phyloP scores from a whole-genome alignment of 1,140 invertebrate genomes.

The Drosophila lacteicornis region DNA sequence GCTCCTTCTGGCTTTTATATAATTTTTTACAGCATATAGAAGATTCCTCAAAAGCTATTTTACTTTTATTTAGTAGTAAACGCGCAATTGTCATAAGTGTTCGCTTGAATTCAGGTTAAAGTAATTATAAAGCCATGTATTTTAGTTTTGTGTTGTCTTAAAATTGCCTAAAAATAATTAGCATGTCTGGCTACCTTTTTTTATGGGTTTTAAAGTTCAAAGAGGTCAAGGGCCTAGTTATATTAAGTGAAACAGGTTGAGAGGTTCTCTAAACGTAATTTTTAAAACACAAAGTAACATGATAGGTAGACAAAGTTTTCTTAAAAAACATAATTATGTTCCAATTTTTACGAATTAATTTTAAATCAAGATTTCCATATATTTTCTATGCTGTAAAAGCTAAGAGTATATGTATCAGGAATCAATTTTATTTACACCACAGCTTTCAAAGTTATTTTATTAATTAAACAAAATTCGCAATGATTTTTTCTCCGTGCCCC shows the following conservation, averaged over 20 bases:
- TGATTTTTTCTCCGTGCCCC: slow-evolving; percentile 2
- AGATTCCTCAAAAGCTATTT: accelerated
- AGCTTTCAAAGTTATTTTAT: background rate
- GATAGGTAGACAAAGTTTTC: too few relatives aligned
- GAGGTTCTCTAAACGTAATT: background rate
- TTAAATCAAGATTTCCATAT: background rate
- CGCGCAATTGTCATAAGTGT: background rate
- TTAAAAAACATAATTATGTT: background rate
- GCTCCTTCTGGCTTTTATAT: background rate
- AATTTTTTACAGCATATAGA: background rate
- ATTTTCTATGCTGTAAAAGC: background rate
- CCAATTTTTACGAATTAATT: background rate
- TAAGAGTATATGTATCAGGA: too few relatives aligned
- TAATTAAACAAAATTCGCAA: background rate
- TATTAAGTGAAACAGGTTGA: background rate
- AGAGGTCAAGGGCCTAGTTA: background rate
- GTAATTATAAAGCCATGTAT: background rate
- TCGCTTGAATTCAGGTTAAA: background rate
- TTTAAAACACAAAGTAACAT: background rate
- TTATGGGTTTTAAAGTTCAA: background rate
- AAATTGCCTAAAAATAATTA: background rate
- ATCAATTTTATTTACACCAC: background rate
- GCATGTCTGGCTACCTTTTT: background rate
- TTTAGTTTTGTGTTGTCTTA: background rate
- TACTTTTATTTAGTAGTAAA: too few relatives aligned